phyloP scores from a whole-genome alignment of 1,140 invertebrate species.

The Drosophila sp. region DNA sequence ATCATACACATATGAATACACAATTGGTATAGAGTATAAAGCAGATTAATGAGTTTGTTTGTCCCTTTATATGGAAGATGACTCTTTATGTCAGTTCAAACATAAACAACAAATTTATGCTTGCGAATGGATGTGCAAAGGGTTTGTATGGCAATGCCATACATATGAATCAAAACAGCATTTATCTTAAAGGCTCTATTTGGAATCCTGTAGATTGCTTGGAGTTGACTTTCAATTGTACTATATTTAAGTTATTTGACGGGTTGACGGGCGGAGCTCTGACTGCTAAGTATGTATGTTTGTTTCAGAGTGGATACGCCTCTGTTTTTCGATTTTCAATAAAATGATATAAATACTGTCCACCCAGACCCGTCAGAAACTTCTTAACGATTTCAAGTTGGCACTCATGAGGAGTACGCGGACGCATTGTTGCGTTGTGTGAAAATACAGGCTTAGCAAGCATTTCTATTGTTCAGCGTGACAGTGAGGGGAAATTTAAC shows the following conservation, averaged over 20 bases:
- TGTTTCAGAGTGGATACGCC: constrained; percentile 14
- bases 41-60: constrained; percentile 11
- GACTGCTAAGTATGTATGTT: background rate
- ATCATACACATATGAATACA: constrained; percentile 15
- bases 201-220: constrained; percentile 4
- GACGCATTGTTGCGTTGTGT: constrained; percentile 65
- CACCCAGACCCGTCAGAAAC: constrained; percentile 32
- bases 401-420: constrained; percentile 41
- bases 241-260: constrained; percentile 13
- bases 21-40: constrained; percentile 12
- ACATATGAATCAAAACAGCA: constrained; percentile 7
- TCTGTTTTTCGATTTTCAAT: constrained; percentile 31
- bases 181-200: constrained; percentile 3
- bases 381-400: constrained; percentile 44
- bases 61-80: constrained; percentile 8
- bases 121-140: constrained; percentile 1
- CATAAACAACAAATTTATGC: constrained; percentile 15
- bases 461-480: constrained; percentile 50
- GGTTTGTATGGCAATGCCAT: constrained; percentile 2
- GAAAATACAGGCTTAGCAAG: constrained; percentile 70
- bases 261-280: background rate
- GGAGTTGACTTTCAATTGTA: constrained; percentile 22
- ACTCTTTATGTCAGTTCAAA: constrained; percentile 20
- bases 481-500: constrained; percentile 62
- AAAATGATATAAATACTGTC: constrained; percentile 37